A percentile compares a stretch with the other conserved stretches of the same genome.
phyloP scores from a whole-genome alignment of 2,888 invertebrate genomes.

The Drosophila bunnanda region DNA sequence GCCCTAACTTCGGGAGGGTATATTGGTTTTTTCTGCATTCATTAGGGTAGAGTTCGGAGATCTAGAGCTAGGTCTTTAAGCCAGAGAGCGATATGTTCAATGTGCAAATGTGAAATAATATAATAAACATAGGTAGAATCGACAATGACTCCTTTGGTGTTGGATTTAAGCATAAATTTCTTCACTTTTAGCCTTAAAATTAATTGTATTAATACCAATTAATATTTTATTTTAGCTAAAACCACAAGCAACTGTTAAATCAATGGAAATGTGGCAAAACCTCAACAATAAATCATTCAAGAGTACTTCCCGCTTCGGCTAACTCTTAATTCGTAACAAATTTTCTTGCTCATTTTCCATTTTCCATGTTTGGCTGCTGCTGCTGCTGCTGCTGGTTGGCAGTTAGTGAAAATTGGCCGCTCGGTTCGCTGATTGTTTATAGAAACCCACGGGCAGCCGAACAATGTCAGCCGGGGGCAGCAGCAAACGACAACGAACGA shows the following conservation, averaged over 20 bases:
- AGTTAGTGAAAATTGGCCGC: conserved; percentile 73
- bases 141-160: not conserved
- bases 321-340: not conserved
- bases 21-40: not conserved
- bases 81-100: not conserved
- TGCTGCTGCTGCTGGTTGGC: conserved; percentile 46
- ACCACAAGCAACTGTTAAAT: not conserved
- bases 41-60: not conserved
- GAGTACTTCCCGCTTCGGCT: conserved; percentile 1
- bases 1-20: not conserved
- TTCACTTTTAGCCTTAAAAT: too few relatives aligned
- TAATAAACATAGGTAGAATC: not conserved
- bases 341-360: conserved; percentile 35
- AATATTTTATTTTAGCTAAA: not conserved
- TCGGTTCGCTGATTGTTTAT: conserved; percentile 79
- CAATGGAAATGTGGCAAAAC: not conserved
- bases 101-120: not conserved
- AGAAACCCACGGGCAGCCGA: conserved; percentile 59
- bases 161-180: not conserved
- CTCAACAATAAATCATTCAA: not conserved
- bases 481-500: conserved; percentile 47
- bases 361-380: conserved; percentile 32
- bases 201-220: not conserved
- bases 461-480: conserved; percentile 65
- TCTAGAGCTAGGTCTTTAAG: too few relatives aligned